A percentile compares a stretch with the other conserved stretches of the same genome.
Conservation (phyloP, 2,888 invertebrate genomes). For the Pristionchus japonicus region DNA sequence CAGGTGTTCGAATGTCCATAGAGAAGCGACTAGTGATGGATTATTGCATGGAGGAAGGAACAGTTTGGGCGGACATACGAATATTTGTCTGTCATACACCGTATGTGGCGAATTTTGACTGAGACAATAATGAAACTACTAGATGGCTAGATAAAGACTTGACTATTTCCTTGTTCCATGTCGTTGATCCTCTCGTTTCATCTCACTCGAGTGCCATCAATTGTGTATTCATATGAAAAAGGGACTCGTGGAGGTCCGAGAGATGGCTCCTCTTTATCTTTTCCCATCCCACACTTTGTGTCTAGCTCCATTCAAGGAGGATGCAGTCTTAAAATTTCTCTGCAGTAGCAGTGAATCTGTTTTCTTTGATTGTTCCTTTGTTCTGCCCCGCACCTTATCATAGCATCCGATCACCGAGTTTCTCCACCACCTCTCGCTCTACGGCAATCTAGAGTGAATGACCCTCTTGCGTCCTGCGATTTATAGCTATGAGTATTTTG, state of each 20-base stretch:
- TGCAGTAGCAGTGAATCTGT: neutral
- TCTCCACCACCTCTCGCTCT: neutral
- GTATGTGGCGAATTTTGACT: too few species aligned
- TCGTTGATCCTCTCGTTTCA: neutral
- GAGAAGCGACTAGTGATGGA: conserved; percentile 21
- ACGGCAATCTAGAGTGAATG: neutral
- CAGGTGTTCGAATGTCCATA: conserved; percentile 35
- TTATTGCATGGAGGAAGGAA: neutral
- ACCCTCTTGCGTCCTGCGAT: neutral
- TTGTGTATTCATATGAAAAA: conserved; percentile 23
- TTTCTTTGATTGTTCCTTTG: neutral
- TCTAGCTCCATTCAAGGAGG: neutral
- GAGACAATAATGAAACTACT: too few species aligned
- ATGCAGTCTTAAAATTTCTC: neutral
- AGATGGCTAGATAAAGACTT: too few species aligned
- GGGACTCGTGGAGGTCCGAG: neutral
- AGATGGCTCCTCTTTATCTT: conserved; percentile 4
- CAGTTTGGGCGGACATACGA: neutral
- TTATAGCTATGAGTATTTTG: conserved; percentile 37
- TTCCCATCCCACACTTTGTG: conserved; percentile 23
- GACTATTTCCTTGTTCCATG: neutral
- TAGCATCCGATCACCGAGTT: neutral
- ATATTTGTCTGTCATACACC: too few species aligned
- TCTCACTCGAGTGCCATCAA: neutral
- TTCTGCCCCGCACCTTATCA: neutral